Conservation (phyloP, 2,113 vertebrate genomes). For the Solea senegalensis region DNA sequence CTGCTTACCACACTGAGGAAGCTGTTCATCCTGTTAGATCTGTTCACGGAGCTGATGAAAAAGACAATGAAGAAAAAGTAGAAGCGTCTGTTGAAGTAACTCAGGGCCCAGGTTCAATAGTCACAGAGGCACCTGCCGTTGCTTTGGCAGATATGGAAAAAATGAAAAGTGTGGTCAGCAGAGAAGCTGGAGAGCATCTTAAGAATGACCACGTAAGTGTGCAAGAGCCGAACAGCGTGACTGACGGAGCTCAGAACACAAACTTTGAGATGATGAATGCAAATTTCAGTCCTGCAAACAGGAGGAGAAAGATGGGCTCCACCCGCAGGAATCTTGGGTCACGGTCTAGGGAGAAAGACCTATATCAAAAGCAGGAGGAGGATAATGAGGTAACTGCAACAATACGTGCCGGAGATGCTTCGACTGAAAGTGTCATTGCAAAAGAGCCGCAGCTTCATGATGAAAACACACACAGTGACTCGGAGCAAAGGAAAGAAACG, state of each 20-base stretch:
- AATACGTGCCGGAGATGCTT: neutral
- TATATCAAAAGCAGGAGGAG: conserved; percentile 15
- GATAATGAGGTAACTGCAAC: conserved; percentile 10
- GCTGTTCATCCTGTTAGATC: neutral
- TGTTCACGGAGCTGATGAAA: neutral
- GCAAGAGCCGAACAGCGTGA: neutral
- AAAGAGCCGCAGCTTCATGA: neutral
- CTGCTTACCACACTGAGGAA: conserved; percentile 9
- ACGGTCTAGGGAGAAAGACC: conserved; percentile 15
- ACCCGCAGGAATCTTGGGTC: conserved; percentile 47
- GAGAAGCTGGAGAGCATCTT: conserved; percentile 6
- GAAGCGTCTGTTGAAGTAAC: neutral
- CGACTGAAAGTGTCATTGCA: neutral
- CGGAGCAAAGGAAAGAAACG: conserved; percentile 10
- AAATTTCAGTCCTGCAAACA: conserved; percentile 19
- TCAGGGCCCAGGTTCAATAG: conserved; percentile 13
- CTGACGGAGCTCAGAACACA: conserved; percentile 18
- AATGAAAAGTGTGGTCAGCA: neutral
- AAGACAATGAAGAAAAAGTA: neutral
- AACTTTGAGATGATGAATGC: conserved; percentile 2
- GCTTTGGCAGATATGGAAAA: conserved; percentile 13
- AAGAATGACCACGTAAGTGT: neutral
- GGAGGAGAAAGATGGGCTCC: conserved; percentile 70
- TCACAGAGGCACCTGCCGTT: neutral
- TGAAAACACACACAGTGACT: conserved; percentile 5